These are phyloP conservation scores for Scaptomyza cyrtandrae DNA, from an alignment of 2,888 invertebrate species.

Conservation along the genomic window DNA sequence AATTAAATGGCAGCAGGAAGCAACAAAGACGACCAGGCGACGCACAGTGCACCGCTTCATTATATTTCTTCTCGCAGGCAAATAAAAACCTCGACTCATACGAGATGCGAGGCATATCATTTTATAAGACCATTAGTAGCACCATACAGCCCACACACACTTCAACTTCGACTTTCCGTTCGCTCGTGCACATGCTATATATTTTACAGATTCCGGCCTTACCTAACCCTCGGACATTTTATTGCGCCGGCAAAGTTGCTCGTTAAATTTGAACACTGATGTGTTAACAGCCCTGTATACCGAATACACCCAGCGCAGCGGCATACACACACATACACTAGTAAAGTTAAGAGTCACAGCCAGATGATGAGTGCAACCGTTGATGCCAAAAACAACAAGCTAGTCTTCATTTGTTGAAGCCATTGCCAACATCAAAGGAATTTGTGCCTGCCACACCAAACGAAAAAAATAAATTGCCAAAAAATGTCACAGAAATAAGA, in stretches of 20 bases:
- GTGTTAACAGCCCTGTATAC: slow-evolving; percentile 66
- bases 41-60: slow-evolving; percentile 48
- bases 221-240: slow-evolving; percentile 33
- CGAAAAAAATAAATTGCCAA: slow-evolving; percentile 68
- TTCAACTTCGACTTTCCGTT: slow-evolving; percentile 51
- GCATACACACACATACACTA: slow-evolving; percentile 9
- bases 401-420: slow-evolving; percentile 66
- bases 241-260: slow-evolving; percentile 44
- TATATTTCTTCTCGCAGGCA: slow-evolving; percentile 46
- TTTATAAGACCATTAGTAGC: slow-evolving; percentile 50
- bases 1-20: slow-evolving; percentile 46
- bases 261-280: slow-evolving; percentile 79
- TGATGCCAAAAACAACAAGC: slow-evolving; percentile 7
- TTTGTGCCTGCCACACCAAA: slow-evolving; percentile 55
- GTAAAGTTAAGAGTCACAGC: slow-evolving; percentile 27
- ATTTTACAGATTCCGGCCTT: slow-evolving; percentile 73
- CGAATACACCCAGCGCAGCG: slow-evolving; percentile 36
- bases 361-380: slow-evolving; percentile 11
- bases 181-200: slow-evolving; percentile 60
- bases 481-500: slow-evolving; percentile 60
- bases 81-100: slow-evolving; percentile 54
- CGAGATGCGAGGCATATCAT: slow-evolving; percentile 35
- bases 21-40: slow-evolving; percentile 13
- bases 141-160: slow-evolving; percentile 24
- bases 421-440: slow-evolving; percentile 77